phyloP scores from a whole-genome alignment of 1,140 invertebrate species.

The Drosophila takahashii region DNA sequence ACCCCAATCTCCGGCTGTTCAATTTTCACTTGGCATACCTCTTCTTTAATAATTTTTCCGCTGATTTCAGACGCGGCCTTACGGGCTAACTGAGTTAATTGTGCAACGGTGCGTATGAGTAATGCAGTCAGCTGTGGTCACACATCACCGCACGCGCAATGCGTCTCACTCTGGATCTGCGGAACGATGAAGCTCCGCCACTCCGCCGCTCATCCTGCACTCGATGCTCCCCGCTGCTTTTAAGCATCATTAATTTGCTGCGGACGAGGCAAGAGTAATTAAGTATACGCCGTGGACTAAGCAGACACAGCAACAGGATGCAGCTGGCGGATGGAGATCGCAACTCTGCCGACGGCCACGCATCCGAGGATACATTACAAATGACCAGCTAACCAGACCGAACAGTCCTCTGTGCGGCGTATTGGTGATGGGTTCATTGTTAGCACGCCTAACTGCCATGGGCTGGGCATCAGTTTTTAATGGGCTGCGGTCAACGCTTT shows the following conservation, averaged over 20 bases:
- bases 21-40: neutral
- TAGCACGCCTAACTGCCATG: constrained; percentile 12
- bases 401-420: constrained; percentile 19
- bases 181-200: neutral
- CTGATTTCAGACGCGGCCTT: constrained; percentile 35
- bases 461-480: constrained; percentile 59
- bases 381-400: neutral
- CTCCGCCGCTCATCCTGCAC: neutral
- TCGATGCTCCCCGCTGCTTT: constrained; percentile 35
- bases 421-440: constrained; percentile 45
- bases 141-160: constrained; percentile 32
- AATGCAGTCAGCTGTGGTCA: constrained; percentile 61
- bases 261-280: constrained; percentile 69
- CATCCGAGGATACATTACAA: constrained; percentile 41
- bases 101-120: constrained; percentile 69
- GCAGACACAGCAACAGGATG: constrained; percentile 9
- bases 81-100: constrained; percentile 57
- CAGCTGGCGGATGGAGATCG: constrained; percentile 20
- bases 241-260: constrained; percentile 75
- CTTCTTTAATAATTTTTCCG: constrained; percentile 37
- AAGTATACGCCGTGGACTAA: constrained; percentile 43
- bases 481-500: constrained; percentile 60
- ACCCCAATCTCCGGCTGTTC: neutral
- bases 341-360: constrained; percentile 21
- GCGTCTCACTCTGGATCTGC: constrained; percentile 4